Base-by-base conservation (phyloP, 1,140 invertebrate genomes). In the Drosophila bifasciata region DNA sequence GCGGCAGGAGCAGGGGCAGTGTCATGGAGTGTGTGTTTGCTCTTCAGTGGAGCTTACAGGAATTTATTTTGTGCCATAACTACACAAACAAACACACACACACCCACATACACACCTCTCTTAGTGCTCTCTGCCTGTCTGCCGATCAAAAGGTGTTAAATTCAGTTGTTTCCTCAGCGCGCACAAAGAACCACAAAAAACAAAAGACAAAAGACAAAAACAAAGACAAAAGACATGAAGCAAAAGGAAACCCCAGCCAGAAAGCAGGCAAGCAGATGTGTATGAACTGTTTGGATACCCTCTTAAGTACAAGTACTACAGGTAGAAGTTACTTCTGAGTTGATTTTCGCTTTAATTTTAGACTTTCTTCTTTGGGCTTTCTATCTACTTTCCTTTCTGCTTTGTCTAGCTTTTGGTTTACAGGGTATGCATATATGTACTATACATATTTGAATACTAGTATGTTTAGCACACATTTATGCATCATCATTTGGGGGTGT, bases 141-240 rank as follows among this genome's bases (percentile, higher is more conserved):
- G 79, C 79, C 81, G 80, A 85, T 85, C 80, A 85, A 81, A 86
- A 86, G 80, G 80, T 85, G 80, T 85, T 85, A 85, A 80, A 84
- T 80, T 86, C 49, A 77, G 77, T 86, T 85, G 80, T 85, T 85
- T 80, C 69, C 61, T 85, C 80, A 85, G 80, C 81, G 77, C 81
- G 77, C 81, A 55, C 52, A 69, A 67, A 69, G 70, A 76, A 73
- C 80, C 81, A 80, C 76, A 36, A 36, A 36, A 11, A 36, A n/a
- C n/a, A 3, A 25, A 25, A 25, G 23, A 6, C 23, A 1, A 25
- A 6, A 25, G 19, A n/a, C 19, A 4, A 4, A 21, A 21, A 3
- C 19, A 21, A 21, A 21, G 2, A 0, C 2, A 21, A 84, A 76
- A 72, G 67, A 79, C 76, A 84, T 76, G 66, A 58, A 76, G 23